Evolutionary conservation across 2,113 vertebrate genomes (phyloP).

Genomic region (Pachypanchax playfairii): DNA sequence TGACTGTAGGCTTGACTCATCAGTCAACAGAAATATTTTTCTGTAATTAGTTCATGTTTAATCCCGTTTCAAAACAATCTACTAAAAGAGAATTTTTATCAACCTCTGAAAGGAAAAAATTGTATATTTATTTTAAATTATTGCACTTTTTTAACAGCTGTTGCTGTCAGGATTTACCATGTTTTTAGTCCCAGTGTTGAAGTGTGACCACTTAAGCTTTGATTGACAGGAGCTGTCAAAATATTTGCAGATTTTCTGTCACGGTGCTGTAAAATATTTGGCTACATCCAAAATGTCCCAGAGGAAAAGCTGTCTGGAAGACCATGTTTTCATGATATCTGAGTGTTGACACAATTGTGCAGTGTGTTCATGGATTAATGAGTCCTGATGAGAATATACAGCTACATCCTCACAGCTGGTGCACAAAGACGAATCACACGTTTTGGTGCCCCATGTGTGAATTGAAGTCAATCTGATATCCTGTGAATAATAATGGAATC

Average conservation of each 20-base stretch:
- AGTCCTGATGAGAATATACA: not conserved
- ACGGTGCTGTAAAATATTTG: constrained; percentile 3
- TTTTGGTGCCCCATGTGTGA: no score
- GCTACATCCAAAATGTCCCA: not conserved
- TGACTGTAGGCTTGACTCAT: constrained; percentile 13
- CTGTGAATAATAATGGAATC: no score
- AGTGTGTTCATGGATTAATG: not conserved
- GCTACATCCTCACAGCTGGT: no score
- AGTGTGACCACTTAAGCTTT: not conserved
- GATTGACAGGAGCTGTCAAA: constrained; percentile 5
- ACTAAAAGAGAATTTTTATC: no score
- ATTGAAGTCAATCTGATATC: no score
- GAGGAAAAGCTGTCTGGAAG: not conserved
- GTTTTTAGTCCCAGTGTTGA: not conserved
- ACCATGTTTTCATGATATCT: not conserved
- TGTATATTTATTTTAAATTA: not conserved
- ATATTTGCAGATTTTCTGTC: not conserved
- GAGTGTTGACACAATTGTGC: not conserved
- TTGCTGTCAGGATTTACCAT: not conserved
- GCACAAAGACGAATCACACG: no score
- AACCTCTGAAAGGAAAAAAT: not conserved
- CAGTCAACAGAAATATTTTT: constrained; percentile 26
- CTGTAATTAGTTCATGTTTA: constrained; percentile 1
- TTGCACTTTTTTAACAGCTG: not conserved
- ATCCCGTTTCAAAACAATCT: not conserved